These are phyloP conservation scores for Acrossocheilus fasciatus DNA, from an alignment of 2,797 vertebrate species.

Conservation along the genomic window DNA sequence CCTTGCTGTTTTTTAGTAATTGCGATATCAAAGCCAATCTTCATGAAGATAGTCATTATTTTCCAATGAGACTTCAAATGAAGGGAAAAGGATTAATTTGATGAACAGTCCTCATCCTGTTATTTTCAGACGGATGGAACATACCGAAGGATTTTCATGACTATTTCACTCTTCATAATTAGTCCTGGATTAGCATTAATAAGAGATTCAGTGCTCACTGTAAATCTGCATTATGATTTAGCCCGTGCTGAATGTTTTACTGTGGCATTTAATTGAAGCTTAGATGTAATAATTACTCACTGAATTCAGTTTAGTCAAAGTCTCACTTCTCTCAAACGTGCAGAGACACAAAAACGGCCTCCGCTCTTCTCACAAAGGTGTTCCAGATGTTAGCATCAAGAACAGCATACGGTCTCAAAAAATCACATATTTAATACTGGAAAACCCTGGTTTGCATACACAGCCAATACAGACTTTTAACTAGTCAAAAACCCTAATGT, in stretches of 20 bases:
- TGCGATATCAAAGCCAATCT: slow-evolving; percentile 61
- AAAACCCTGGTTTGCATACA: background rate
- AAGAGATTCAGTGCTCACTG: slow-evolving; percentile 37
- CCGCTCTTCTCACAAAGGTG: background rate
- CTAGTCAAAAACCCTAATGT: too few species aligned
- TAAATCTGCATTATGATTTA: slow-evolving; percentile 41
- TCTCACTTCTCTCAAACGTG: slow-evolving; percentile 30
- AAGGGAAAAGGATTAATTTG: slow-evolving; percentile 17
- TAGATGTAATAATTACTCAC: slow-evolving; percentile 42
- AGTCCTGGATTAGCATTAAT: slow-evolving; percentile 56
- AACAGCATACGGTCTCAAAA: too few species aligned
- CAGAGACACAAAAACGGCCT: slow-evolving; percentile 3
- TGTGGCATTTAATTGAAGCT: slow-evolving; percentile 57
- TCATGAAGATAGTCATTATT: slow-evolving; percentile 59
- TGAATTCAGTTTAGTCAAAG: slow-evolving; percentile 48
- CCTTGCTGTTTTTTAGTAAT: slow-evolving; percentile 54
- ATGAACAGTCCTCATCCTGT: slow-evolving; percentile 50
- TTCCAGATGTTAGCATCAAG: too few species aligned
- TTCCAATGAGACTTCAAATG: slow-evolving; percentile 61
- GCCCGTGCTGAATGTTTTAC: slow-evolving; percentile 38
- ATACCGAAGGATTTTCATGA: slow-evolving; percentile 53
- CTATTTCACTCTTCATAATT: slow-evolving; percentile 55
- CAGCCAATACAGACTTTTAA: background rate
- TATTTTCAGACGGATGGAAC: slow-evolving; percentile 53
- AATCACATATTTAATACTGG: background rate